Evolutionary conservation across 1,140 invertebrate genomes (phyloP), one percentile per base, ranked within the genome.

Genomic region (Zaprionus ornatus): DNA sequence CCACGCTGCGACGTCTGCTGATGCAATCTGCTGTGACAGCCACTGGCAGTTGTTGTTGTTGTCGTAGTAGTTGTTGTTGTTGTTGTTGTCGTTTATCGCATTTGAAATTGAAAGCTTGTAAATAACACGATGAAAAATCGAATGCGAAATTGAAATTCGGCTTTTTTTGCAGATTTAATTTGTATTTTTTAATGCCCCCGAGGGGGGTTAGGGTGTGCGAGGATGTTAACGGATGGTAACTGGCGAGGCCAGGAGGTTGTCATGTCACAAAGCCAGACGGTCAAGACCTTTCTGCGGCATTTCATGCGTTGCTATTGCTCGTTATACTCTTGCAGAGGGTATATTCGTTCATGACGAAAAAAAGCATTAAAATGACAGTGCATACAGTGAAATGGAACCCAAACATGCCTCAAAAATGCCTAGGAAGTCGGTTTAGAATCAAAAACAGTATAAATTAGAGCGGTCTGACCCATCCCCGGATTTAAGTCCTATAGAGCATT

Each of bases 41-140:
- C 65, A 56, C 37, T 74, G 77, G 74, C 68, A 64, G 79, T 64
- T 40, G 72, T 54, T 80, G 81, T 85, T 77, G 78, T 83, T 86
- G 32, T 61, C 45, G 55, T 60, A 55, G 71, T 62, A 72, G 79
- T 62, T 55, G 57, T 57, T 48, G 76, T 62, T 45, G 64, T 62
- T 63, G 48, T 63, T 61, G 63, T 67, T 80, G 81, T 84, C 80
- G 78, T 80, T 86, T 88, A 88, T 87, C 84, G 84, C 56, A 80
- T 83, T 87, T 80, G 83, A 84, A 79, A 88, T 80, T 88, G 84
- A 87, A 87, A 88, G 84, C 77, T 74, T 72, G 80, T 80, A 83
- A 84, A 80, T 78, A 84, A 84, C 80, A 73, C 77, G 77, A 70
- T 69, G 70, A 84, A 80, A 77, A 83, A 80, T 74, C 60, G 63